Evolutionary conservation across 2,797 vertebrate species (phyloP).

Genomic region (Phalloptychus januarius): DNA sequence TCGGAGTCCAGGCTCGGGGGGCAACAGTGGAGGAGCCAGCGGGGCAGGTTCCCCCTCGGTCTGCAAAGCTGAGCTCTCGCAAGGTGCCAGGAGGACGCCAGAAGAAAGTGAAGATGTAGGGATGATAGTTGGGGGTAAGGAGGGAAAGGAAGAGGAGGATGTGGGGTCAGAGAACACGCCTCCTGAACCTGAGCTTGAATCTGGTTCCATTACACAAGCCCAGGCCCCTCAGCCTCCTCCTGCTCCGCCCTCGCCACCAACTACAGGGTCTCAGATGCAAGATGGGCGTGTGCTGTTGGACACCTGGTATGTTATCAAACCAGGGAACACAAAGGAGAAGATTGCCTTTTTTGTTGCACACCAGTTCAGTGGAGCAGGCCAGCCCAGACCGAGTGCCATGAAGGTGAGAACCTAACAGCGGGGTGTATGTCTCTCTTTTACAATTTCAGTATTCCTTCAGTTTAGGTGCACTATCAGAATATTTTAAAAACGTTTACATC

Average conservation of each 20-base stretch:
- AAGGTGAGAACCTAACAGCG: slow-evolving; percentile 72
- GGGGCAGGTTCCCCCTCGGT: slow-evolving; percentile 62
- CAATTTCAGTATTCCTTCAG: not conserved
- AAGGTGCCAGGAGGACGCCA: slow-evolving; percentile 57
- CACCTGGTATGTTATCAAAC: slow-evolving; percentile 98
- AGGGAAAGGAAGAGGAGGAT: slow-evolving; percentile 63
- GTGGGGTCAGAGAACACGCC: slow-evolving; percentile 85
- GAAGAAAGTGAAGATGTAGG: slow-evolving; percentile 65
- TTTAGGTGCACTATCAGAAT: too few relatives aligned
- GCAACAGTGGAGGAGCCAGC: slow-evolving; percentile 56
- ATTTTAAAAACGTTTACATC: too few relatives aligned
- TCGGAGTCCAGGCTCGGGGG: slow-evolving; percentile 73
- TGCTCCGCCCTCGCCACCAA: slow-evolving; percentile 66
- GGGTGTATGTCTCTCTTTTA: not conserved
- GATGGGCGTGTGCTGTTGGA: slow-evolving; percentile 93
- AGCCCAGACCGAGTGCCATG: slow-evolving; percentile 87
- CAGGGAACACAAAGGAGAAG: slow-evolving; percentile 97
- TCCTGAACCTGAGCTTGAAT: slow-evolving; percentile 55
- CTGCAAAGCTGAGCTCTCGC: slow-evolving; percentile 73
- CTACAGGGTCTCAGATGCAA: slow-evolving; percentile 76
- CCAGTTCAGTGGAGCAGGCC: slow-evolving; percentile 86
- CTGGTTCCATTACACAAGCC: slow-evolving; percentile 55
- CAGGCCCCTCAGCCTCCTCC: slow-evolving; percentile 58
- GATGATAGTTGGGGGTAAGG: slow-evolving; percentile 62
- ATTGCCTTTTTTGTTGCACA: slow-evolving; percentile 97